Percentiles rank a stretch among this genome's conserved stretches.
phyloP scores from a whole-genome alignment of 1,140 invertebrate species.

The Callitettix versicolor region DNA sequence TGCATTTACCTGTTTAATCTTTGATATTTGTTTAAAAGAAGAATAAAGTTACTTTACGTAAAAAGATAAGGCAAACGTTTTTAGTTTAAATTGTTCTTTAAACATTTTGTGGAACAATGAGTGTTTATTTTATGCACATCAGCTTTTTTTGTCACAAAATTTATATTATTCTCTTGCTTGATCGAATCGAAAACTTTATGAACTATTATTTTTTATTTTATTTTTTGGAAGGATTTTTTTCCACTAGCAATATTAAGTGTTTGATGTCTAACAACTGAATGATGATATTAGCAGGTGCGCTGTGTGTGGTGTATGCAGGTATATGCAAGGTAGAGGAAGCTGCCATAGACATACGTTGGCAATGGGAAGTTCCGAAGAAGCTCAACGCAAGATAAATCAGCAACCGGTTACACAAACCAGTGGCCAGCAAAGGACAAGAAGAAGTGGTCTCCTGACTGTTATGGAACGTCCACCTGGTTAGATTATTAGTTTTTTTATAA shows the following conservation, averaged over 20 bases:
- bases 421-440: conserved; percentile 43
- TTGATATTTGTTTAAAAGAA: no score
- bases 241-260: neutral
- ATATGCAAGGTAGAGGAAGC: conserved; percentile 59
- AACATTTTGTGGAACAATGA: no score
- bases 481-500: conserved; percentile 11
- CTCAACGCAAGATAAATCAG: conserved; percentile 40
- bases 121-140: no score
- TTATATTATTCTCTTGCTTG: no score
- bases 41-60: no score
- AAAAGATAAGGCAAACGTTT: no score
- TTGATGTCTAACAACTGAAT: neutral
- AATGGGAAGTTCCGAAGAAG: conserved; percentile 38
- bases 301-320: conserved; percentile 37
- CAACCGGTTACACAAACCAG: conserved; percentile 35
- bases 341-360: conserved; percentile 55
- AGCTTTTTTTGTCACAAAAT: no score
- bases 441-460: conserved; percentile 69
- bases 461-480: conserved; percentile 78
- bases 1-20: no score
- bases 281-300: neutral
- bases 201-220: no score
- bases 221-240: no score
- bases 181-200: no score
- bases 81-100: no score